phyloP scores from a whole-genome alignment of 2,888 invertebrate genomes.

The Acleris holmiana region DNA sequence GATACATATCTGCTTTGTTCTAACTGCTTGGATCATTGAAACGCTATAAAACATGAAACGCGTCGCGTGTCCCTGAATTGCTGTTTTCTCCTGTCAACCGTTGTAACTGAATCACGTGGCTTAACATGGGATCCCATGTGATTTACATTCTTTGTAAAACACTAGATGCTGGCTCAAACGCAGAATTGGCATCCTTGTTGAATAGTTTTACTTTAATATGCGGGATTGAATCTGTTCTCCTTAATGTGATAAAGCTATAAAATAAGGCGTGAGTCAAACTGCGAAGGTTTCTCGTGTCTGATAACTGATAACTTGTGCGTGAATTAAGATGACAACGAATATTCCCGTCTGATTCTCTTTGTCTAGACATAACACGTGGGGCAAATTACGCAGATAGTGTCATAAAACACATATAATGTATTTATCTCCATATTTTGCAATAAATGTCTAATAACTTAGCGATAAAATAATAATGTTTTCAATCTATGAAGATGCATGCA shows the following conservation, averaged over 20 bases:
- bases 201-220: too few species aligned
- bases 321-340: constrained; percentile 7
- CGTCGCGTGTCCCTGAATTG: neutral
- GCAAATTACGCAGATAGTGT: constrained; percentile 6
- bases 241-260: neutral
- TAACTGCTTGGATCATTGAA: neutral
- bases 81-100: neutral
- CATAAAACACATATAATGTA: neutral
- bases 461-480: too few species aligned
- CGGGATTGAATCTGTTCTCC: neutral
- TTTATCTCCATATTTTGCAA: neutral
- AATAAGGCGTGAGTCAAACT: neutral
- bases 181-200: too few species aligned
- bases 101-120: neutral
- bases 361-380: constrained; percentile 30
- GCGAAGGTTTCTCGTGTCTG: constrained; percentile 11
- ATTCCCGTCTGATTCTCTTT: constrained; percentile 20
- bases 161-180: too few species aligned
- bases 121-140: neutral
- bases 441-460: neutral
- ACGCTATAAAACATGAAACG: neutral
- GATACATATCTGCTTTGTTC: neutral
- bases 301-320: constrained; percentile 24
- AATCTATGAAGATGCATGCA: too few species aligned
- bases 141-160: neutral